A percentile compares a stretch with the other conserved stretches of the same genome.
Evolutionary conservation across 2,797 vertebrate species (phyloP).

Genomic region (Rhinogobio ventralis): DNA sequence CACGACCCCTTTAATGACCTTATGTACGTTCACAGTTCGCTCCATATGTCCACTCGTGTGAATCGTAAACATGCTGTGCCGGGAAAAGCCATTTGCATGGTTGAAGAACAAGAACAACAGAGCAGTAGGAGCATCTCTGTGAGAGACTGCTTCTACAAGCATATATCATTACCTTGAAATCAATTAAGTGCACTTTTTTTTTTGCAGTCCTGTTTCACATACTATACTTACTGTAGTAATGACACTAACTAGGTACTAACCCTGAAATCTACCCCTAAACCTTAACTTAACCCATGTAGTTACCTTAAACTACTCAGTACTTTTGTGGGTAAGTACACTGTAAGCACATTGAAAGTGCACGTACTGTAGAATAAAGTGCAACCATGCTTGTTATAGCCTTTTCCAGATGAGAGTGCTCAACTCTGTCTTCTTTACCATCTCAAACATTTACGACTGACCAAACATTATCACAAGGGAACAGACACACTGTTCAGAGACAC

Average conservation of each 20-base stretch:
- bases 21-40: background rate
- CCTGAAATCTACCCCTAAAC: background rate
- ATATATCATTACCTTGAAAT: no score
- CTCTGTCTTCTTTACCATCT: background rate
- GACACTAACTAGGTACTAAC: background rate
- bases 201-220: background rate
- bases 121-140: background rate
- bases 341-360: background rate
- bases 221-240: background rate
- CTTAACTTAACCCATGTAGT: background rate
- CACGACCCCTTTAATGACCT: background rate
- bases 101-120: background rate
- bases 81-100: background rate
- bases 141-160: background rate
- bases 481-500: background rate
- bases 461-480: background rate
- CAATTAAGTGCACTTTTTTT: no score
- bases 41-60: background rate
- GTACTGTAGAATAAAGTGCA: background rate
- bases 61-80: background rate
- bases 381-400: background rate
- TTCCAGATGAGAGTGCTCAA: background rate
- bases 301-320: background rate
- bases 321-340: background rate
- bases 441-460: background rate